Evolutionary conservation across 2,888 invertebrate species (phyloP).

Genomic region (Cheilosia urbana): DNA sequence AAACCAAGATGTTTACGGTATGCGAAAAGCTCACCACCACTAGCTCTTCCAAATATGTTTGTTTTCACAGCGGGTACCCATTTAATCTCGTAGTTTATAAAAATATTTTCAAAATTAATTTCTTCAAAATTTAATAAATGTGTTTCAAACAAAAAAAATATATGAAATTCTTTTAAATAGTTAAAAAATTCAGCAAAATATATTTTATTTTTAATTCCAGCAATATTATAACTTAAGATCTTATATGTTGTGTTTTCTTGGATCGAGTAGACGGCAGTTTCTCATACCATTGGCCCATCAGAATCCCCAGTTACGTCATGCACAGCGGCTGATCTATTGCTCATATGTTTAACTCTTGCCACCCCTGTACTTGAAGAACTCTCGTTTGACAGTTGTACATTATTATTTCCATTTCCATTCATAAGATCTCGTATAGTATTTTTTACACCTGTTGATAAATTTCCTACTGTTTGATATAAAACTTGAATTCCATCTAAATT

Average conservation of each 20-base stretch:
- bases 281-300: background rate
- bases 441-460: conserved; percentile 7
- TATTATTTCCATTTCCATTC: conserved; percentile 3
- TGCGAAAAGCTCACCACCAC: conserved; percentile 16
- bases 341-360: background rate
- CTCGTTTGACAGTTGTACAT: conserved; percentile 6
- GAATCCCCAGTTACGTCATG: conserved; percentile 1
- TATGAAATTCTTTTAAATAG: conserved; percentile 18
- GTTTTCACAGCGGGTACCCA: conserved; percentile 29
- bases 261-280: too few relatives aligned
- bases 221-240: conserved; percentile 22
- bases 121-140: conserved; percentile 18
- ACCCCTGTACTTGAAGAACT: conserved; percentile 3
- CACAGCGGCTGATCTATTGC: background rate
- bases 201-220: conserved; percentile 23
- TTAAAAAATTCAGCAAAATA: conserved; percentile 9
- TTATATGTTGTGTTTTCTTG: background rate
- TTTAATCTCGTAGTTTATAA: conserved; percentile 17
- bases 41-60: conserved; percentile 19
- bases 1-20: background rate
- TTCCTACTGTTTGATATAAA: conserved; percentile 3
- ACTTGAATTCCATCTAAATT: conserved; percentile 6
- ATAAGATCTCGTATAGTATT: background rate
- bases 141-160: conserved; percentile 20
- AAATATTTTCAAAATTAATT: background rate